phyloP scores from a whole-genome alignment of 2,888 invertebrate genomes.

The Drosophila anceps region DNA sequence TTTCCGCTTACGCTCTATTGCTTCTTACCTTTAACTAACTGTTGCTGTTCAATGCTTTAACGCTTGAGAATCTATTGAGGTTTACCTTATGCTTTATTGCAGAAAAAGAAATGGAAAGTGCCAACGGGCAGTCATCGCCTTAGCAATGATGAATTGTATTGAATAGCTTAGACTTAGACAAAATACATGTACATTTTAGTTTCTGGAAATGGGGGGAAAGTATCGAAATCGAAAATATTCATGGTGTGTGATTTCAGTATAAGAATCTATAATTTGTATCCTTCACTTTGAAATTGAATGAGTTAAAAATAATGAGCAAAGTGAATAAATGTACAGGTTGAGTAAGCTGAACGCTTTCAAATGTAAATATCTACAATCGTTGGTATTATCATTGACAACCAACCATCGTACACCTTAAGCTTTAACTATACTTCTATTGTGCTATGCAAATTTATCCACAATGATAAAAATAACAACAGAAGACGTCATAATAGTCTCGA shows the following conservation, averaged over 20 bases:
- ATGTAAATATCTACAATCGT: no score
- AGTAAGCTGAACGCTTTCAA: no score
- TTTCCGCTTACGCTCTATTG: constrained; percentile 27
- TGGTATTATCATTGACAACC: no score
- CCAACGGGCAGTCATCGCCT: neutral
- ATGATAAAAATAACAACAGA: no score
- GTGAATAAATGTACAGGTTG: no score
- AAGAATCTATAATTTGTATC: neutral
- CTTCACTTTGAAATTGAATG: no score
- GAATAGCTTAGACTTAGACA: no score
- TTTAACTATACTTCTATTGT: no score
- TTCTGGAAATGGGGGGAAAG: neutral
- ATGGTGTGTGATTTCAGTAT: neutral
- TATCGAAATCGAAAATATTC: neutral
- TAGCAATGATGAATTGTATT: neutral
- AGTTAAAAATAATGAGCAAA: no score
- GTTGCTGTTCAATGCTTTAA: constrained; percentile 3
- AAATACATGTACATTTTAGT: neutral
- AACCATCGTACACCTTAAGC: no score
- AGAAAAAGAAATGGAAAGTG: neutral
- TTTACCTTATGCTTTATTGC: neutral
- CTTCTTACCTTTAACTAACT: neutral
- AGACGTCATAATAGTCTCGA: no score
- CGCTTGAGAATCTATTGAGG: neutral
- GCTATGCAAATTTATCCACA: no score